These are phyloP conservation scores for Pseudococcus viburni DNA, from an alignment of 2,888 invertebrate species.

Conservation along the genomic window DNA sequence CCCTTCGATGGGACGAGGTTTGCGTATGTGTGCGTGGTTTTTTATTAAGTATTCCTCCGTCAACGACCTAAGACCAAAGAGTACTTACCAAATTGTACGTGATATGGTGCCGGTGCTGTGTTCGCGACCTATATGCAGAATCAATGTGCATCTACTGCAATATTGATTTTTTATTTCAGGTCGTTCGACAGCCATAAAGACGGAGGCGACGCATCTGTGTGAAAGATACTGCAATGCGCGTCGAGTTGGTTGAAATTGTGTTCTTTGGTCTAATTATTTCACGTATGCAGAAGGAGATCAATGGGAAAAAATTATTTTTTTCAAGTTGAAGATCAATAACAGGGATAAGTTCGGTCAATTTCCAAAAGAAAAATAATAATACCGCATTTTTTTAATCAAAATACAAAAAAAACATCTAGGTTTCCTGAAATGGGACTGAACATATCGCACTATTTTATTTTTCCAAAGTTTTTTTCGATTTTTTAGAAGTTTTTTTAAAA, in stretches of 20 bases:
- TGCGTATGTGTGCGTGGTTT: background rate
- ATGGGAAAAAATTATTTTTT: too few species aligned
- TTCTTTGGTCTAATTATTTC: background rate
- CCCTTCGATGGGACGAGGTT: background rate
- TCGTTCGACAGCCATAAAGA: slow-evolving; percentile 27
- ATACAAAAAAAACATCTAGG: too few species aligned
- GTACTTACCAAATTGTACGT: background rate
- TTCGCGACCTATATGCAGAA: slow-evolving; percentile 24
- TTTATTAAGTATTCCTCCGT: background rate
- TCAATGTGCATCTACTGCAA: slow-evolving; percentile 31
- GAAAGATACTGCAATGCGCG: background rate
- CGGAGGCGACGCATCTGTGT: background rate
- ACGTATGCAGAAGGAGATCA: too few species aligned
- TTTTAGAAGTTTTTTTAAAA: too few species aligned
- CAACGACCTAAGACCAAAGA: slow-evolving; percentile 22
- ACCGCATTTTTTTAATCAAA: too few species aligned
- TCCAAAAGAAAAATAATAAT: too few species aligned
- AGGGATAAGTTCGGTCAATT: too few species aligned
- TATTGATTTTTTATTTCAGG: slow-evolving; percentile 25
- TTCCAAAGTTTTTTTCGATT: too few species aligned
- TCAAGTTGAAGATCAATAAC: too few species aligned
- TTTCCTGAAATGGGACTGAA: too few species aligned
- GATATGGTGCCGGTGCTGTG: background rate
- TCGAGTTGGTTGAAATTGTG: background rate
- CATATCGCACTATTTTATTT: too few species aligned